Conservation (phyloP, 2,113 vertebrate species). For the Podiceps cristatus region DNA sequence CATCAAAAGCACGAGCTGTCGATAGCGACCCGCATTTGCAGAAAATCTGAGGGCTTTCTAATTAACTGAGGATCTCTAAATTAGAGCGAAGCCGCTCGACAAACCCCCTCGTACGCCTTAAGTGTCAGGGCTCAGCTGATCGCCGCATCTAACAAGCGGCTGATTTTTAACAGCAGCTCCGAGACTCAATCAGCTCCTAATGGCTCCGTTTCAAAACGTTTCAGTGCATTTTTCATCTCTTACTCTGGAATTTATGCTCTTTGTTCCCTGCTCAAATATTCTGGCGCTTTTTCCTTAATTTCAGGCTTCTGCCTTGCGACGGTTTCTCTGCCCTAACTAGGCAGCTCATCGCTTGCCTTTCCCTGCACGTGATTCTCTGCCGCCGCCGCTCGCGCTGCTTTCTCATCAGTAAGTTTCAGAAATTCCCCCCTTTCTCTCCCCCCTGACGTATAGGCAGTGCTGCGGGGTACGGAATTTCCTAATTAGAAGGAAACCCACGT, state of each 20-base stretch:
- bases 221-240: slow-evolving; percentile 64
- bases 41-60: slow-evolving; percentile 83
- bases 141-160: slow-evolving; percentile 78
- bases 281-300: slow-evolving; percentile 65
- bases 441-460: background rate
- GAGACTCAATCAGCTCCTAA: slow-evolving; percentile 75
- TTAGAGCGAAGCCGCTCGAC: slow-evolving; percentile 73
- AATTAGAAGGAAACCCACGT: background rate
- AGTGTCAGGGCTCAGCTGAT: slow-evolving; percentile 81
- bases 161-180: slow-evolving; percentile 74
- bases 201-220: slow-evolving; percentile 67
- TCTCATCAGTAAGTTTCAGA: slow-evolving; percentile 36
- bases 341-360: slow-evolving; percentile 40
- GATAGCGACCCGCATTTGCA: slow-evolving; percentile 77
- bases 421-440: background rate
- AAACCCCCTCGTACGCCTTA: slow-evolving; percentile 67
- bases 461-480: background rate
- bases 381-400: slow-evolving; percentile 1
- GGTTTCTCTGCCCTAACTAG: slow-evolving; percentile 24
- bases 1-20: slow-evolving; percentile 78
- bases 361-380: background rate
- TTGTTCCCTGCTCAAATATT: slow-evolving; percentile 71
- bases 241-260: slow-evolving; percentile 64
- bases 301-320: slow-evolving; percentile 50
- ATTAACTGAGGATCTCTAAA: slow-evolving; percentile 83